Evolutionary conservation across 1,140 invertebrate genomes (phyloP).

Genomic region (Conus betulinus): DNA sequence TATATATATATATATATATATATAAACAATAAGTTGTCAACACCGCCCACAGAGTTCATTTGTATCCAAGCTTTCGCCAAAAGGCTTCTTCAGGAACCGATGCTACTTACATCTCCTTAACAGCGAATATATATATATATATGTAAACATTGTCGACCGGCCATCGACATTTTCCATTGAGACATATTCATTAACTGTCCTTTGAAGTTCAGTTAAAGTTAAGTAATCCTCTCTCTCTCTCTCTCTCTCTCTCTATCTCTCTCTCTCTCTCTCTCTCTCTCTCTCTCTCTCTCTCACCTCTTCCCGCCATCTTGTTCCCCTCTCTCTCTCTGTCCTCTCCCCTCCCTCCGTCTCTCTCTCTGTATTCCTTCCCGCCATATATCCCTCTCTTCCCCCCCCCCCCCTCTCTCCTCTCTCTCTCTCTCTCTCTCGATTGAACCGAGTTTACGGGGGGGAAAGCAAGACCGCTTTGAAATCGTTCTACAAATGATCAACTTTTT

Average conservation of each 20-base stretch:
- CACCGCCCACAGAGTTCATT: no score
- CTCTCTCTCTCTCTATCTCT: neutral
- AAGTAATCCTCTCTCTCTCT: neutral
- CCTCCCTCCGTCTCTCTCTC: neutral
- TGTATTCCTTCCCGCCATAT: neutral
- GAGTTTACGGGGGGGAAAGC: no score
- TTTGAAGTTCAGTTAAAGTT: no score
- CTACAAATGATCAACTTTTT: neutral
- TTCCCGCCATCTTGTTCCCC: neutral
- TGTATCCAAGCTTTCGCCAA: no score
- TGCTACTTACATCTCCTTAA: slow-evolving; percentile 8
- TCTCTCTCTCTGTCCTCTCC: neutral
- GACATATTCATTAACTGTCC: no score
- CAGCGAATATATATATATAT: no score
- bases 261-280: neutral
- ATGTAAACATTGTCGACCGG: neutral
- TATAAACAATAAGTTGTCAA: no score
- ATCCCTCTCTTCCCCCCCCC: slow-evolving; percentile 4
- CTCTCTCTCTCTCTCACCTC: neutral
- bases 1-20: neutral
- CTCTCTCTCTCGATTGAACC: slow-evolving; percentile 1
- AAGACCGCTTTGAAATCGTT: no score
- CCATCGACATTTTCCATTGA: neutral
- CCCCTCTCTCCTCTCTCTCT: slow-evolving; percentile 9
- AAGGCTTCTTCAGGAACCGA: no score